Evolutionary conservation across 2,888 invertebrate genomes (phyloP).

Genomic region (Zygaena filipendulae): DNA sequence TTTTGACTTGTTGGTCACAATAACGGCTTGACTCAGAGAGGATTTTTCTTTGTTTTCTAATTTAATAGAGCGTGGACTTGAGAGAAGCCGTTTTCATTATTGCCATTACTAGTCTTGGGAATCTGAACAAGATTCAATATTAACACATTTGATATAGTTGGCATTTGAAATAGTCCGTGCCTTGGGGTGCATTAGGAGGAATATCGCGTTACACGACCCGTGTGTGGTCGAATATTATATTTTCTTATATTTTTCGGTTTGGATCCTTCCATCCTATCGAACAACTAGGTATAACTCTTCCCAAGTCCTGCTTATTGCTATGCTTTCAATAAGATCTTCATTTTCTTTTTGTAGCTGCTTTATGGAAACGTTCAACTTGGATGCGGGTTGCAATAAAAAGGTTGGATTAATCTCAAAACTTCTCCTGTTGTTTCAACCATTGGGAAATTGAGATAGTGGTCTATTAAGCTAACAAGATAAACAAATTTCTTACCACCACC

Average conservation of each 20-base stretch:
- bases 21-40: conserved; percentile 35
- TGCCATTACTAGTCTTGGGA: conserved; percentile 30
- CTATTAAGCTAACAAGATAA: conserved; percentile 91
- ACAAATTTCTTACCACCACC: conserved; percentile 95
- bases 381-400: conserved; percentile 96
- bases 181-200: conserved; percentile 73
- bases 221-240: conserved; percentile 97
- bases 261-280: conserved; percentile 94
- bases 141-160: conserved; percentile 84
- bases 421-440: conserved; percentile 98
- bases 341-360: conserved; percentile 92
- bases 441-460: conserved; percentile 95
- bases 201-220: conserved; percentile 85
- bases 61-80: conserved; percentile 30
- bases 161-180: conserved; percentile 98
- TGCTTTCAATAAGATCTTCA: conserved; percentile 68
- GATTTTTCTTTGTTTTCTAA: conserved; percentile 35
- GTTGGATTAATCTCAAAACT: conserved; percentile 93
- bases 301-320: conserved; percentile 92
- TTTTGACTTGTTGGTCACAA: conserved; percentile 31
- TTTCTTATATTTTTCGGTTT: conserved; percentile 93
- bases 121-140: conserved; percentile 36
- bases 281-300: conserved; percentile 97
- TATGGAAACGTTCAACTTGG: conserved; percentile 80
- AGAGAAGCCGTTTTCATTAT: conserved; percentile 44